Base-by-base conservation (phyloP, 2,888 invertebrate genomes). In the Athrips mouffetella region DNA sequence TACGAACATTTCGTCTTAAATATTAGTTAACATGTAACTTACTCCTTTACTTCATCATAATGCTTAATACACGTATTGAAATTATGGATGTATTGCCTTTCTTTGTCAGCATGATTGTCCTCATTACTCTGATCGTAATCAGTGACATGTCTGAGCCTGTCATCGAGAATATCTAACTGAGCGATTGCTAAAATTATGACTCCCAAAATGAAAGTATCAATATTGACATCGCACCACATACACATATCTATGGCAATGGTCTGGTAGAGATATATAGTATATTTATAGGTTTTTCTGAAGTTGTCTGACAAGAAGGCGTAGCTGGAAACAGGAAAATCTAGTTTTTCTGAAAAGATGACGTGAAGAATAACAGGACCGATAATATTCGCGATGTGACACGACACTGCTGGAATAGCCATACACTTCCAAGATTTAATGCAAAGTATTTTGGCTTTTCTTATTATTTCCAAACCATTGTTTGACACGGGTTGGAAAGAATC, bases 161-260 rank as follows among this genome's bases (percentile, higher is more conserved):
- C 51, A 47, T 72, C 65, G n/a, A 83, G 57, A n/a, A 81, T 62
- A 16, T 77, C 73, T 11, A 82, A 55, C 45, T 83, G 80, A 2
- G 79, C 78, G 52, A 76, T 76, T 0, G 57, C 53, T n/a, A 77
- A 65, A 52, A 75, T 58, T 60, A 79, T 60, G 1, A 80, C 33
- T 2, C 80, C 80, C 57, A 75, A 48, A 33, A 81, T 65, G 51
- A 78, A 79, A 1, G 73, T 61, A 47, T 83, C 78, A 18, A 76
- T 65, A 49, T 73, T 76, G 0, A 81, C 3, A 56, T 73, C 72
- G 27, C 55, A 73, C 3, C 69, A 57, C 73, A 81, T 70, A 23
- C 68, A 62, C 20, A 69, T 60, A 57, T 72, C 62, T 47, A 81
- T 76, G 0, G 75, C 74, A 8, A 70, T 1, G 33, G 51, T n/a